Conservation (phyloP, 2,888 invertebrate species). For the Tetragonula carbonaria region DNA sequence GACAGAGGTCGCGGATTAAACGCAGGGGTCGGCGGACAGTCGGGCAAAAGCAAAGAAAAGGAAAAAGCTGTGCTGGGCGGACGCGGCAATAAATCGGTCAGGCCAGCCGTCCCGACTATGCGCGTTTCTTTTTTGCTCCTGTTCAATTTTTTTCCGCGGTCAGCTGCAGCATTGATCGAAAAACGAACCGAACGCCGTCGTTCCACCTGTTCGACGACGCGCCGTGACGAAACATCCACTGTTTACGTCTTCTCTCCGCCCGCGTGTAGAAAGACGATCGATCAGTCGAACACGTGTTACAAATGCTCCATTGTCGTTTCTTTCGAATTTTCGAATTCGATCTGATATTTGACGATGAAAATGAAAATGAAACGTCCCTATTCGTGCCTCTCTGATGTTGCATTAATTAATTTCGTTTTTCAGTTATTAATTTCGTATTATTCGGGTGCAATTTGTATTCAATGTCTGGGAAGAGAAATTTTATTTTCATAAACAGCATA, state of each 20-base stretch:
- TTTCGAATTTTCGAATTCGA: background rate
- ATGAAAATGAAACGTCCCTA: background rate
- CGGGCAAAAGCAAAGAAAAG: conserved; percentile 63
- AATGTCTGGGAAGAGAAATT: too few relatives aligned
- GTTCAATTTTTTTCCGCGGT: conserved; percentile 66
- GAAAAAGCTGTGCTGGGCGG: conserved; percentile 55
- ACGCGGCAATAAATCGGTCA: conserved; percentile 72
- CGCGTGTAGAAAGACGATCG: background rate
- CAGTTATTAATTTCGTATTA: too few relatives aligned
- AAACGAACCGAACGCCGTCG: conserved; percentile 57
- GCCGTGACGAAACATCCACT: conserved; percentile 29
- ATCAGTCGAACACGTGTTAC: background rate
- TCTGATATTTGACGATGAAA: background rate
- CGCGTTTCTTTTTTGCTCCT: conserved; percentile 57
- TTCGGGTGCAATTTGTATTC: too few relatives aligned
- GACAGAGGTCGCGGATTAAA: conserved; percentile 70
- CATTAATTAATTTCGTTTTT: too few relatives aligned
- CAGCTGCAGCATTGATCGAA: conserved; percentile 70
- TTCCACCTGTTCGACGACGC: conserved; percentile 43
- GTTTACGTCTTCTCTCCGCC: conserved; percentile 27
- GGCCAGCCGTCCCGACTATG: conserved; percentile 47
- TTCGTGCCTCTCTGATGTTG: too few relatives aligned
- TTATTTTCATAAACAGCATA: too few relatives aligned
- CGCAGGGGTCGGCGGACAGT: conserved; percentile 37
- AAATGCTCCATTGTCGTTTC: background rate